These are phyloP conservation scores for Bathynomus jamesi DNA, from an alignment of 1,140 invertebrate species.

Conservation along the genomic window DNA sequence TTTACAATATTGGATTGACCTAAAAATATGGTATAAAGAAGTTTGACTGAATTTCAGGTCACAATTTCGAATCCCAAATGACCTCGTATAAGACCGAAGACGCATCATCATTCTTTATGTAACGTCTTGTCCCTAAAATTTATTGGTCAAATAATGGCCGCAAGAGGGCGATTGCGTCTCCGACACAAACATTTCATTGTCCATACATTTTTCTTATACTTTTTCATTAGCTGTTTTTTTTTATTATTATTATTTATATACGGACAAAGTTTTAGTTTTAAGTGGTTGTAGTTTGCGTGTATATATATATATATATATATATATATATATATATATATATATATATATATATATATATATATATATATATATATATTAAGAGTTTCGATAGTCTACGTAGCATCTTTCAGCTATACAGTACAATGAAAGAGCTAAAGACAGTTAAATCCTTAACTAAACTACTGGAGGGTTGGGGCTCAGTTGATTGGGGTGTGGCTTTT, in stretches of 20 bases:
- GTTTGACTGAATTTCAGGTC: neutral
- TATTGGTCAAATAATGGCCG: neutral
- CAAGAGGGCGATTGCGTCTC: neutral
- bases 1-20: too few species aligned
- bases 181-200: neutral
- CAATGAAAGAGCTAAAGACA: too few species aligned
- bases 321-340: too few species aligned
- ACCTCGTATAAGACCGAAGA: neutral
- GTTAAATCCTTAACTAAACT: too few species aligned
- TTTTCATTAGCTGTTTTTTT: neutral
- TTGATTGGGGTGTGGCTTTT: too few species aligned
- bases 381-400: too few species aligned
- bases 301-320: too few species aligned
- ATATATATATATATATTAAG: too few species aligned
- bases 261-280: neutral
- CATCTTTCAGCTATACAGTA: too few species aligned
- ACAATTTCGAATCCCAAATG: neutral
- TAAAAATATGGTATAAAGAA: neutral
- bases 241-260: slow-evolving; percentile 3
- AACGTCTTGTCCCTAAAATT: neutral
- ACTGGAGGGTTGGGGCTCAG: too few species aligned
- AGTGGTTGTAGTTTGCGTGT: too few species aligned
- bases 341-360: too few species aligned
- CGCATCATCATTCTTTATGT: neutral
- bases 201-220: neutral